Evolutionary conservation across 2,888 invertebrate genomes (phyloP), one percentile per base, ranked within the genome.

Genomic region (Meteorus colon): DNA sequence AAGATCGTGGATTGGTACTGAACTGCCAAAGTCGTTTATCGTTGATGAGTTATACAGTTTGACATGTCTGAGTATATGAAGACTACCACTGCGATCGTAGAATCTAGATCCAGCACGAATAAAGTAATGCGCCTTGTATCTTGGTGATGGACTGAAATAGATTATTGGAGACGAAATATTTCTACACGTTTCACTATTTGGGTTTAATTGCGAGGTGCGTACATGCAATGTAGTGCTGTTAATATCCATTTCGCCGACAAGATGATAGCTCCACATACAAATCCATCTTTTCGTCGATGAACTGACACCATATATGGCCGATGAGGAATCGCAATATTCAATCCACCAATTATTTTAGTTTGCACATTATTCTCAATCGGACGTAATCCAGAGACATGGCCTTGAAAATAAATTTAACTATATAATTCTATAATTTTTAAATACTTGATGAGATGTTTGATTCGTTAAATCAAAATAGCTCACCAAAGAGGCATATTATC

Each of bases 161-260:
- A 12, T 29, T 5, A 24, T 34, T 48, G 8, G 4, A 55, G 63
- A 27, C 5, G 12, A 12, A 41, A 41, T 41, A 41, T 41, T 12
- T 41, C 41, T 41, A 10, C 41, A 2, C 12, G 12, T 41, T 41
- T 41, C 12, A 41, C 12, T 12, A 2, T 41, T 41, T 41, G 8
- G 8, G 12, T 12, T 12, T 10, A 41, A 41, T 41, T 12, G 19
- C 8, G 51, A 37, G 24, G 0, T 19, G 63, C 78, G 81, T 80
- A 84, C 85, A 85, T 16, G 72, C 85, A 85, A 76, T 85, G 85
- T 16, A 81, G 79, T 14, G 85, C 85, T 0, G 84, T 81, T 16
- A 85, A 77, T 6, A 74, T 82, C 82, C 83, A 85, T 31, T 55
- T 75, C 16, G 29, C 41, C 4, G 83, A 83, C 24, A 85, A 51